phyloP scores from a whole-genome alignment of 2,797 vertebrate genomes.

The Eleutherodactylus coqui region DNA sequence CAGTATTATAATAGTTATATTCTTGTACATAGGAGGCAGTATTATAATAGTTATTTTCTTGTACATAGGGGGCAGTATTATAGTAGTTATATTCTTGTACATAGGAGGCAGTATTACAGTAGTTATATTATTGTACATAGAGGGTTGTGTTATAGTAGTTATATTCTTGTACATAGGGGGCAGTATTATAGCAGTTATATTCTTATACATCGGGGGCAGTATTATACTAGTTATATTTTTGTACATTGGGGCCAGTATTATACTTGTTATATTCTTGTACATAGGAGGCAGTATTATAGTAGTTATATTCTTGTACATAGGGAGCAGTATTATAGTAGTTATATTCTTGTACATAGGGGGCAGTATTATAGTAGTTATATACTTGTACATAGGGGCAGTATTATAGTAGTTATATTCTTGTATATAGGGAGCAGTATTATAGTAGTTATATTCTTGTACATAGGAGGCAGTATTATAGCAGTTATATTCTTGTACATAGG shows the following conservation, averaged over 20 bases:
- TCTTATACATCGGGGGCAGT: neutral
- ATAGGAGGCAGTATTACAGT: slow-evolving; percentile 8
- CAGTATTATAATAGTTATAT: slow-evolving; percentile 12
- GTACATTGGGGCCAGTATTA: neutral
- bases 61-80: neutral
- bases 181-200: slow-evolving; percentile 12
- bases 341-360: neutral
- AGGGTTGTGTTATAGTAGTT: neutral
- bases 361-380: neutral
- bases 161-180: neutral
- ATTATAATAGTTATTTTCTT: neutral
- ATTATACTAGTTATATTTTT: slow-evolving; percentile 3
- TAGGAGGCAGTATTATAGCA: slow-evolving; percentile 1
- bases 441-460: slow-evolving; percentile 7
- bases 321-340: neutral
- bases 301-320: slow-evolving; percentile 1
- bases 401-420: slow-evolving; percentile 14
- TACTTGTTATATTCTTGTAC: neutral
- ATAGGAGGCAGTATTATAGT: neutral
- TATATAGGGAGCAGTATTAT: slow-evolving; percentile 1
- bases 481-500: slow-evolving; percentile 6
- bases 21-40: neutral
- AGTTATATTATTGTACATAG: slow-evolving; percentile 15
- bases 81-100: neutral
- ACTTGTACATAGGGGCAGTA: neutral